These are phyloP conservation scores for Seira ritae DNA, from an alignment of 2,888 invertebrate species.

Conservation along the genomic window DNA sequence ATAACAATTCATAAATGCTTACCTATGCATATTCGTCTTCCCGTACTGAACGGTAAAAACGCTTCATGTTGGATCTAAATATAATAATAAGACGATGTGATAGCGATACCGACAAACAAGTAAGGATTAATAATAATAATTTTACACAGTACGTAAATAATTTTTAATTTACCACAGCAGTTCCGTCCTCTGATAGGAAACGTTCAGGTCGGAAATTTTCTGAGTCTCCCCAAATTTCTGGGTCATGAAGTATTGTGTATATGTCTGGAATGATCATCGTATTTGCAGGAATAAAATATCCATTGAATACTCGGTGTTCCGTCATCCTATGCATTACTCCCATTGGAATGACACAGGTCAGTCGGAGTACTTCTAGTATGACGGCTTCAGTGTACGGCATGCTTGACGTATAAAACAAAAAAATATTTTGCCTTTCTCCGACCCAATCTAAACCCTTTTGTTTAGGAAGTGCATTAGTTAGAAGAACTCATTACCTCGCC, in stretches of 20 bases:
- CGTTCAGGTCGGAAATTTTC: constrained; percentile 70
- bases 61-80: too few species aligned
- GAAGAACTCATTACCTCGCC: too few species aligned
- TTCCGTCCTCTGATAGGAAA: constrained; percentile 60
- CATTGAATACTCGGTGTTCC: constrained; percentile 40
- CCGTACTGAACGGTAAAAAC: too few species aligned
- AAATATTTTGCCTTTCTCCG: constrained; percentile 41
- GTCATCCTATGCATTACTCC: constrained; percentile 61
- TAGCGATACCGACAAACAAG: too few species aligned
- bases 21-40: too few species aligned
- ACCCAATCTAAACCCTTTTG: too few species aligned
- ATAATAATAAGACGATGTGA: too few species aligned
- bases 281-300: constrained; percentile 62
- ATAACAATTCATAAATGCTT: too few species aligned
- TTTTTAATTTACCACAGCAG: too few species aligned
- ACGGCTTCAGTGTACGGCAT: constrained; percentile 37
- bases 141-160: too few species aligned
- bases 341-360: constrained; percentile 55
- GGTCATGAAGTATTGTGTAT: constrained; percentile 61
- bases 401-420: constrained; percentile 47
- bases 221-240: constrained; percentile 70
- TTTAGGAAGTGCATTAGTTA: too few species aligned
- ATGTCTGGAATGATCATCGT: constrained; percentile 65
- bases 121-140: too few species aligned
- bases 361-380: constrained; percentile 58